Evolutionary conservation across 2,888 invertebrate species (phyloP).

Genomic region (Cryptocephalus moraei): DNA sequence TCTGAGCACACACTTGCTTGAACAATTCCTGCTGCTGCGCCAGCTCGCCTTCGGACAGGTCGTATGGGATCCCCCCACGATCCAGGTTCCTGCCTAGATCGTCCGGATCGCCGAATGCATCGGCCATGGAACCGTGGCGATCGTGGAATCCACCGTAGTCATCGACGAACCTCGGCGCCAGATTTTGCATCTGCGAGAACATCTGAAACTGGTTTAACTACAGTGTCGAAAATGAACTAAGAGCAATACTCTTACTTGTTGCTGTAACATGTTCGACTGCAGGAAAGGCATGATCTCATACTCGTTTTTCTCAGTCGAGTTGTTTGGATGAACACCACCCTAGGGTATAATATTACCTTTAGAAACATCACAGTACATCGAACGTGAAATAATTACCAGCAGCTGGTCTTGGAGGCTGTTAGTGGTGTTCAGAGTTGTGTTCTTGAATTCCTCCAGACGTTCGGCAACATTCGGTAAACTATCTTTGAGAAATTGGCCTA

Average conservation of each 20-base stretch:
- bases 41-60: constrained; percentile 40
- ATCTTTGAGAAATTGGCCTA: constrained; percentile 45
- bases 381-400: constrained; percentile 24
- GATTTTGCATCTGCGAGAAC: constrained; percentile 49
- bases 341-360: constrained; percentile 13
- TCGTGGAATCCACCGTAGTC: constrained; percentile 50
- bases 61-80: constrained; percentile 36
- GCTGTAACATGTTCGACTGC: constrained; percentile 42
- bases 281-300: constrained; percentile 43
- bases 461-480: constrained; percentile 42
- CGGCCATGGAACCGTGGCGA: too few relatives aligned
- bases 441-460: constrained; percentile 31
- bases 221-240: constrained; percentile 1
- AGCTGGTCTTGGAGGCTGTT: constrained; percentile 31
- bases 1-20: constrained; percentile 45
- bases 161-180: constrained; percentile 50
- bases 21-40: constrained; percentile 47
- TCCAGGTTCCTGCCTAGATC: constrained; percentile 32
- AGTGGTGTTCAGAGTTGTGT: constrained; percentile 29
- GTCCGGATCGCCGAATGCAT: constrained; percentile 52
- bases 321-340: constrained; percentile 37
- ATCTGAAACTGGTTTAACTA: constrained; percentile 31
- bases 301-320: constrained; percentile 43
- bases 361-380: too few relatives aligned
- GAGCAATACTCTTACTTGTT: constrained; percentile 32